These are phyloP conservation scores for Pelmatolapia mariae DNA, from an alignment of 2,113 vertebrate genomes.

Conservation along the genomic window DNA sequence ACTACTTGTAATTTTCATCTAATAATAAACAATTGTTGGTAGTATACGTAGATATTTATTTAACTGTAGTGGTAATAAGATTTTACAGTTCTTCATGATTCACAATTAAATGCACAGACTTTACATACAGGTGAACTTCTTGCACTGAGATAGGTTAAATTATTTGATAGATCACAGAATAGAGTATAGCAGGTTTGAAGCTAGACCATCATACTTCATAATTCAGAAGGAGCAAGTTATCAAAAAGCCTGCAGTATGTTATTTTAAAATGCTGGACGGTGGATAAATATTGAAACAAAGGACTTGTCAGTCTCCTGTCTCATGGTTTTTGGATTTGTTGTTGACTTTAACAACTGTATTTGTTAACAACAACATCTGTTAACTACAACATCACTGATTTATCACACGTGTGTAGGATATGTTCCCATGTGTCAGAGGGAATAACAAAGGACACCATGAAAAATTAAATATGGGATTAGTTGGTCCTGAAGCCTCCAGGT, in stretches of 20 bases:
- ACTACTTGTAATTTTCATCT: neutral
- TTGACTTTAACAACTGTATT: neutral
- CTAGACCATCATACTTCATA: neutral
- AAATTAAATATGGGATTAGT: neutral
- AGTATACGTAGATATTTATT: neutral
- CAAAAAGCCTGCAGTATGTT: neutral
- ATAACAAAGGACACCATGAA: neutral
- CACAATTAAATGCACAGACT: neutral
- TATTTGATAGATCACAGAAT: neutral
- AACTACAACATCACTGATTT: neutral
- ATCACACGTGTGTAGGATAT: neutral
- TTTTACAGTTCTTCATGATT: neutral
- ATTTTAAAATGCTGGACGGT: neutral
- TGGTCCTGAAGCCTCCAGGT: neutral
- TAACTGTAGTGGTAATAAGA: neutral
- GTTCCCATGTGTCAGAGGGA: neutral
- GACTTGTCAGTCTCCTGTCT: neutral
- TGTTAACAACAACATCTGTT: neutral
- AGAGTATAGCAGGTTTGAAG: neutral
- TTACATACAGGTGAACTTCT: neutral
- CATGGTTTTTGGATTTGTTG: neutral
- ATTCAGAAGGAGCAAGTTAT: neutral
- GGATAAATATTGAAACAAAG: slow-evolving; percentile 3
- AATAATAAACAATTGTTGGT: neutral
- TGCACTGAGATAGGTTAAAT: neutral